Conservation (phyloP, 2,113 vertebrate species). For the Poecile atricapillus region DNA sequence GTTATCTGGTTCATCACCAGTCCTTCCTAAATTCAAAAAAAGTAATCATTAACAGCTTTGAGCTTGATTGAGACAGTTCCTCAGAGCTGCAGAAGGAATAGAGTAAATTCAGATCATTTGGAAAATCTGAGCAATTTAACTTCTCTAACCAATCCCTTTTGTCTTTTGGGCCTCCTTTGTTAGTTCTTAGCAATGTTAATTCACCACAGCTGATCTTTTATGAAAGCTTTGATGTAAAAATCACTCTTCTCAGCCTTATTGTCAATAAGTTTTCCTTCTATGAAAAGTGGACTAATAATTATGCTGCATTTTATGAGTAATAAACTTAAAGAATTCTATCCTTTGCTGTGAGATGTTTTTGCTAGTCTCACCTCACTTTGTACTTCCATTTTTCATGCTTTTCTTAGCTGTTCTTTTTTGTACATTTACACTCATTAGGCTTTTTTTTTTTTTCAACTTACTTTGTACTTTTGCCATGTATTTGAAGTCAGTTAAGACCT, state of each 20-base stretch:
- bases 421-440: neutral
- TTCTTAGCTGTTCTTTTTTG: neutral
- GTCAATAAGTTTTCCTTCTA: neutral
- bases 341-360: neutral
- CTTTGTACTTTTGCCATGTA: neutral
- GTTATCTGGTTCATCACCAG: neutral
- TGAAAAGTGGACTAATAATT: neutral
- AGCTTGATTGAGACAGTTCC: neutral
- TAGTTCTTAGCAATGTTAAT: neutral
- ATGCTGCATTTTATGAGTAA: neutral
- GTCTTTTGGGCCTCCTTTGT: neutral
- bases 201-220: conserved; percentile 12
- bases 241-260: neutral
- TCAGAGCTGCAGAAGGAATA: neutral
- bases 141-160: neutral
- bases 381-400: neutral
- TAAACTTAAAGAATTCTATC: neutral
- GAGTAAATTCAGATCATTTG: neutral
- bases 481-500: neutral
- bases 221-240: neutral
- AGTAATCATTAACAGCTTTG: neutral
- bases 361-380: neutral
- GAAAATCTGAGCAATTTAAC: neutral
- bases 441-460: neutral
- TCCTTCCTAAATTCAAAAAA: neutral